Base-by-base conservation (phyloP, 2,113 vertebrate species). In the Oriolus oriolus region DNA sequence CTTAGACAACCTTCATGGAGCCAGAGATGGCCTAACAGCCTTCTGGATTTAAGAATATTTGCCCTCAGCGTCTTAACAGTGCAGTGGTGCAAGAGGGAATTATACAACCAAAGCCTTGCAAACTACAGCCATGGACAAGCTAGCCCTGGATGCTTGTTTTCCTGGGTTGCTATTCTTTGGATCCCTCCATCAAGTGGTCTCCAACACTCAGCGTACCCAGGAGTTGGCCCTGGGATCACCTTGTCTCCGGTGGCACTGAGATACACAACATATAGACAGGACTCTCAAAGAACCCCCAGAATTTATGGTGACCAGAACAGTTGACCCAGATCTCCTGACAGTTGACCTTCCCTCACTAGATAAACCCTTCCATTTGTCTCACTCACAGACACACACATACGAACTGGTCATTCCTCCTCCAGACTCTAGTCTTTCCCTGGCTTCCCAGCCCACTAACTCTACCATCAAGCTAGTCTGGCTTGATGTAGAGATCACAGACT, bases 241-340 rank as follows among this genome's bases (percentile, higher is more conserved):
- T 31, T 50, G 35, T 37, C 37, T 66, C n/a, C 0, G 0, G 3
- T 2, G 59, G 10, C 39, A 70, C 31, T 26, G 37, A 53, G 35
- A 78, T 45, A 45, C 17, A 45, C 10, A 45, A 42, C 9, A 59
- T 2, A 71, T 1, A 76, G 52, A 57, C 28, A 65, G 6, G 23
- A 52, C 10, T 26, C 11, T 30, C 15, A 33, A 42, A 68, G 35
- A 83, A 59, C 1, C 3, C 23, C 23, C 23, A 57, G 59, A 91
- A 56, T 10, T 69, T 41, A 64, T 0, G 6, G 16, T 19, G 2
- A n/a, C 8, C 50, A 31, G 12, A 35, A 2, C 0, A 52, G 13
- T 5, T 70, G 22, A 35, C 16, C 14, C 61, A 27, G 59, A 44
- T 22, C 7, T 77, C 50, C 41, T 65, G 16, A 68, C 0, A 23